Conservation (phyloP, 1,140 invertebrate genomes). For the Drosophila tani region DNA sequence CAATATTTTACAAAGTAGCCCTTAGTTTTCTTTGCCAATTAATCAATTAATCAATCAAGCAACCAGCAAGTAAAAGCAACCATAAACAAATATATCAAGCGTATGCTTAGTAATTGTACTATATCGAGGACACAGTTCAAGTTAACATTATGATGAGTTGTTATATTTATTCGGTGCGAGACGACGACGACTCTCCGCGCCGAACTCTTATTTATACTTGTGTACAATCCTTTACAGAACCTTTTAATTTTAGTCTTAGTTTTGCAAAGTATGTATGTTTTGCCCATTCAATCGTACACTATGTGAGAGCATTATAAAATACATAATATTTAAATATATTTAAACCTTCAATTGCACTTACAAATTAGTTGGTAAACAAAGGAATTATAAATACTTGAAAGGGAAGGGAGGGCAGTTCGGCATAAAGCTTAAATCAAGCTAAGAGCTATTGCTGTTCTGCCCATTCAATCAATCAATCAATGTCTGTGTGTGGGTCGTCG, state of each 20-base stretch:
- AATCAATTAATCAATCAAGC: conserved; percentile 27
- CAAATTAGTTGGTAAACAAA: conserved; percentile 64
- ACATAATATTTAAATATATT: conserved; percentile 65
- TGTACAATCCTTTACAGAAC: conserved; percentile 41
- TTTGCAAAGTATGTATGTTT: conserved; percentile 40
- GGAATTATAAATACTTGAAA: conserved; percentile 1
- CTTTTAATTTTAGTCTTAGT: conserved; percentile 50
- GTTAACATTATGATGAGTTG: conserved; percentile 81
- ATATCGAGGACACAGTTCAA: conserved; percentile 81
- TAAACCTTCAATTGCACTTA: conserved; percentile 60
- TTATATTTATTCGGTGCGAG: conserved; percentile 57
- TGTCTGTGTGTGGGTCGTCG: conserved; percentile 15
- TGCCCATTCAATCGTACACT: conserved; percentile 49
- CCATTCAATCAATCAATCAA: conserved; percentile 12
- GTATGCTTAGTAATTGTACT: conserved; percentile 61
- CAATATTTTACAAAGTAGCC: conserved; percentile 60
- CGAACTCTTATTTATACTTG: conserved; percentile 56
- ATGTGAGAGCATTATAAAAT: conserved; percentile 71
- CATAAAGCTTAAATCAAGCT: background rate
- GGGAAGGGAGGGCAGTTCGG: background rate
- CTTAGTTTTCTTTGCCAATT: conserved; percentile 57
- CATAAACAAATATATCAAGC: conserved; percentile 32
- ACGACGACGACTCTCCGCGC: background rate
- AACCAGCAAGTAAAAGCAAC: conserved; percentile 54
- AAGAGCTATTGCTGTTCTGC: conserved; percentile 8